Evolutionary conservation across 2,888 invertebrate genomes (phyloP).

Genomic region (Sarcophaga variegata): DNA sequence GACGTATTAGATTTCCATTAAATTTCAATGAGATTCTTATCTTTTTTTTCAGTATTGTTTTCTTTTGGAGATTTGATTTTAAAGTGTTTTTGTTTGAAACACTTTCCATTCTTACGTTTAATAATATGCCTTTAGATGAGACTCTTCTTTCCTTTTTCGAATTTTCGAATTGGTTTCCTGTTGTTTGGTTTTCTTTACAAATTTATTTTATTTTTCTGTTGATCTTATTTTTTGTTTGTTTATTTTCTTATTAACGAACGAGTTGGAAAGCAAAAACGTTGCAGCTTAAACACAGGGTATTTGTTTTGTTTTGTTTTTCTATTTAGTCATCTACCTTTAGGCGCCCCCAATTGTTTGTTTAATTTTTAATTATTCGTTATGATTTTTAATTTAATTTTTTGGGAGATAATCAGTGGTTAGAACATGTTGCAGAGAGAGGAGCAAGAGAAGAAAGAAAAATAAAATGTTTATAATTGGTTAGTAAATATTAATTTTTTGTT

Average conservation of each 20-base stretch:
- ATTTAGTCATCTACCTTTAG: conserved; percentile 76
- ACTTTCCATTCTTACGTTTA: background rate
- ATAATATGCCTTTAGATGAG: conserved; percentile 35
- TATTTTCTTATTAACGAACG: background rate
- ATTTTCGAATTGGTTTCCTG: background rate
- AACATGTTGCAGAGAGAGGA: conserved; percentile 75
- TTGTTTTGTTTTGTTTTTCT: conserved; percentile 47
- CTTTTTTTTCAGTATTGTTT: background rate
- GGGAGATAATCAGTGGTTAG: conserved; percentile 68
- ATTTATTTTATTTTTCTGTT: background rate
- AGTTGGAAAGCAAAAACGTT: background rate
- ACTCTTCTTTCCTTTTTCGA: conserved; percentile 55
- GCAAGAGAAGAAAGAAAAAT: conserved; percentile 73
- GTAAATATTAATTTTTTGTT: conserved; percentile 70
- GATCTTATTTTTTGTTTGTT: background rate
- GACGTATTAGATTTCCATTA: background rate
- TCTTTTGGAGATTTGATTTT: conserved; percentile 7
- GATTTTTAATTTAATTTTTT: conserved; percentile 24
- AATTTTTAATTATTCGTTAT: conserved; percentile 38
- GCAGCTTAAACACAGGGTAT: conserved; percentile 55
- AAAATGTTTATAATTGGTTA: conserved; percentile 74
- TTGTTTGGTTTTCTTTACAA: conserved; percentile 3
- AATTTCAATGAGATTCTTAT: conserved; percentile 59
- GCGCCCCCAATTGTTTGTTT: conserved; percentile 73
- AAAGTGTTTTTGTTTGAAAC: conserved; percentile 2